These are phyloP conservation scores for Ciconia stormi DNA, from an alignment of 2,113 vertebrate genomes.

Conservation along the genomic window DNA sequence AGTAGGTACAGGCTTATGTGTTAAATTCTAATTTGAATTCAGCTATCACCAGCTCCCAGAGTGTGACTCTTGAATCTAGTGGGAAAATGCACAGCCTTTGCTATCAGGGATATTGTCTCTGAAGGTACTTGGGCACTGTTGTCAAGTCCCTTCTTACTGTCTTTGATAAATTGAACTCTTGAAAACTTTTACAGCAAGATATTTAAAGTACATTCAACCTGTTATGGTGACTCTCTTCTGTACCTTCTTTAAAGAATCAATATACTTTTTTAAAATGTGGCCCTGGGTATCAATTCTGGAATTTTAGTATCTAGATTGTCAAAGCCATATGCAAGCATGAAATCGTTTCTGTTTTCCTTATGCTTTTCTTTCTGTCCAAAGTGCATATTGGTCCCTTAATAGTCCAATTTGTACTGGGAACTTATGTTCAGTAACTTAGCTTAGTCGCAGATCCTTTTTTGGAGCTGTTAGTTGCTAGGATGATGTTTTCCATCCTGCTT, in stretches of 20 bases:
- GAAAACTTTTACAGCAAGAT: neutral
- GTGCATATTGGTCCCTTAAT: neutral
- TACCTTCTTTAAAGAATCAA: neutral
- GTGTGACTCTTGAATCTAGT: neutral
- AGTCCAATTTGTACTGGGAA: neutral
- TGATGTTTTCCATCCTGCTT: neutral
- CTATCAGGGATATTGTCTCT: neutral
- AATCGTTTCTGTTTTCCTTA: neutral
- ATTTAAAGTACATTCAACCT: neutral
- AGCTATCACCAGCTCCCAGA: neutral
- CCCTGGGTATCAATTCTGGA: neutral
- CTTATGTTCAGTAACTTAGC: neutral
- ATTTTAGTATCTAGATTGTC: neutral
- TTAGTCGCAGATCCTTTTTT: neutral
- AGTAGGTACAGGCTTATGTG: neutral
- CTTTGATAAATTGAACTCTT: neutral
- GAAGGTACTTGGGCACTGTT: neutral
- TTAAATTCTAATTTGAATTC: neutral
- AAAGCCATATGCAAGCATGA: neutral
- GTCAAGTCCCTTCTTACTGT: neutral
- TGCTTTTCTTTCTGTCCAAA: neutral
- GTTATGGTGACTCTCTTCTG: neutral
- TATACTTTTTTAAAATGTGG: neutral
- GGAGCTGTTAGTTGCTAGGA: neutral
- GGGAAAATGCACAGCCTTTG: neutral